These are phyloP conservation scores for Spea bombifrons DNA, from an alignment of 2,113 vertebrate genomes.

Conservation along the genomic window DNA sequence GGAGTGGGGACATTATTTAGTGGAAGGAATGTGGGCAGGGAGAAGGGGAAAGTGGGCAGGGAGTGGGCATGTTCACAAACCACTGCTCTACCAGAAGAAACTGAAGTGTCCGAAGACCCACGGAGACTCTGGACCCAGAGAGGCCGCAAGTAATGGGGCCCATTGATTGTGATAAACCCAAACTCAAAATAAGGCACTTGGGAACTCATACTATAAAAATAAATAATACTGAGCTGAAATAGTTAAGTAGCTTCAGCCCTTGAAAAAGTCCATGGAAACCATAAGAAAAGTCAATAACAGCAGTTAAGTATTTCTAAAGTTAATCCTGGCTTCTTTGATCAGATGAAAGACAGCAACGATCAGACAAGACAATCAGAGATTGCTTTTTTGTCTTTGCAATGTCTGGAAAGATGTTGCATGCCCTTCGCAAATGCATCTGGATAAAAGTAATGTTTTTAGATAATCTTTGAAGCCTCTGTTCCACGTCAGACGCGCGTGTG, in stretches of 20 bases:
- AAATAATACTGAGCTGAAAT: no score
- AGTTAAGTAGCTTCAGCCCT: background rate
- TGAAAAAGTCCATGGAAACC: background rate
- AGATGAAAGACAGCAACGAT: constrained; percentile 33
- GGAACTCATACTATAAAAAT: no score
- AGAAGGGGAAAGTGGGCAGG: no score
- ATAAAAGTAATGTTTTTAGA: constrained; percentile 30
- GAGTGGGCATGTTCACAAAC: no score
- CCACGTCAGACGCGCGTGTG: background rate
- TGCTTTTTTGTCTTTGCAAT: constrained; percentile 4
- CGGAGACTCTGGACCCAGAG: no score
- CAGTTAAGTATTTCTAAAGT: constrained; percentile 8
- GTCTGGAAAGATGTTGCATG: constrained; percentile 23
- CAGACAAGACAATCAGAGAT: constrained; percentile 38
- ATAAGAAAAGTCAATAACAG: constrained; percentile 25
- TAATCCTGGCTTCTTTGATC: constrained; percentile 41
- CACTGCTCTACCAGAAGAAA: no score
- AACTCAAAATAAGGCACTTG: no score
- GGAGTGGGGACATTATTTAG: no score
- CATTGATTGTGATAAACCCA: no score
- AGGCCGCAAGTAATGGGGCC: no score
- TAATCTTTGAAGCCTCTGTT: constrained; percentile 21
- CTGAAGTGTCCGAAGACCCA: no score
- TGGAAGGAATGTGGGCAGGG: no score
- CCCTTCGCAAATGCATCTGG: constrained; percentile 12